phyloP scores from a whole-genome alignment of 2,113 vertebrate species.

The Tragulus kanchil region DNA sequence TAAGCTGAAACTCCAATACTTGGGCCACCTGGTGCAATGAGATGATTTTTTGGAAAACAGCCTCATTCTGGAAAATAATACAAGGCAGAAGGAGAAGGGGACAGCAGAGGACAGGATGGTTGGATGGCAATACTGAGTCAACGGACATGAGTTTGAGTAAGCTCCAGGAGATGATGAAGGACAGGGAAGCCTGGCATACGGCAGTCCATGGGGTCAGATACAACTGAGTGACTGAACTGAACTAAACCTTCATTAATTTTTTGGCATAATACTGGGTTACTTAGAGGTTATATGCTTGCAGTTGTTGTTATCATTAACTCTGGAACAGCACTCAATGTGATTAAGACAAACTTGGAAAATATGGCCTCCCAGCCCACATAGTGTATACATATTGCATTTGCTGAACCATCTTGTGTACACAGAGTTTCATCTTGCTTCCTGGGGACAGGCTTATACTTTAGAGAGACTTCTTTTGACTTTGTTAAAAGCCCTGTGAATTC shows the following conservation, averaged over 20 bases:
- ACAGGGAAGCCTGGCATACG: not conserved
- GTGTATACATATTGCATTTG: not conserved
- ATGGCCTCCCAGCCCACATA: rapidly evolving
- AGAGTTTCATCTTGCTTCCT: not conserved
- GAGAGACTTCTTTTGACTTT: not conserved
- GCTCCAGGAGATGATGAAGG: no score
- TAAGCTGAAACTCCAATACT: no score
- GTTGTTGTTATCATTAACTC: not conserved
- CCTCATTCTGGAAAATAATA: no score
- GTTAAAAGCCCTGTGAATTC: not conserved
- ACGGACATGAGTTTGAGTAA: no score
- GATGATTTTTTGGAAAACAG: no score
- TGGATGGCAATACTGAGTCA: no score
- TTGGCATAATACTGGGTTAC: not conserved
- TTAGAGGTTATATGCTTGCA: not conserved
- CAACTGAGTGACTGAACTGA: no score
- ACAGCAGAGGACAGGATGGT: no score
- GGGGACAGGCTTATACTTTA: not conserved
- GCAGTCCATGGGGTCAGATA: no score
- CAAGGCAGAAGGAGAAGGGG: no score
- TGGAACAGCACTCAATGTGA: not conserved
- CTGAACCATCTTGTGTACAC: not conserved
- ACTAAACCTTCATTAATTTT: not conserved
- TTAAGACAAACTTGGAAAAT: not conserved
- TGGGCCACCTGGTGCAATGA: no score